Conservation (phyloP, 1,140 invertebrate genomes). For the Vanessa atalanta region DNA sequence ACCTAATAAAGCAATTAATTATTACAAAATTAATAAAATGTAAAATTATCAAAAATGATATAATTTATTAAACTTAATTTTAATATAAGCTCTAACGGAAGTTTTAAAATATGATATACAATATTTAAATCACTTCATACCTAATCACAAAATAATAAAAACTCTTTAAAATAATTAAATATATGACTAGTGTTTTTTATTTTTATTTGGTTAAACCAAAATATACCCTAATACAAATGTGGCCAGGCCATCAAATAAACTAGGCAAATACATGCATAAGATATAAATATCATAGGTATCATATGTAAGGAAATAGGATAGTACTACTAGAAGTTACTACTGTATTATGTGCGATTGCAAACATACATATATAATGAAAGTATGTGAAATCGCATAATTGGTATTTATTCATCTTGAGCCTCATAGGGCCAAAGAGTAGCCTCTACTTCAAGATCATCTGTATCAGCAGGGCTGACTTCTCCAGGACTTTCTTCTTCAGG, state of each 20-base stretch:
- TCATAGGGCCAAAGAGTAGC: constrained; percentile 31
- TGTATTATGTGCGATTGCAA: constrained; percentile 2
- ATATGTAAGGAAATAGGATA: background rate
- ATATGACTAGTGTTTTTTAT: background rate
- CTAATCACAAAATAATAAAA: background rate
- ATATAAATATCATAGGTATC: background rate
- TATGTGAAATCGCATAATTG: background rate
- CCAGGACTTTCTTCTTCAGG: background rate
- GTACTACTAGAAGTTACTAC: background rate
- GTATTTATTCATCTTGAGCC: constrained; percentile 17
- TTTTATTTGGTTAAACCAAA: constrained; percentile 11
- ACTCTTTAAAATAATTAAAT: background rate
- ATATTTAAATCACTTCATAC: background rate
- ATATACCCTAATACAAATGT: background rate
- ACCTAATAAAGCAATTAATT: background rate
- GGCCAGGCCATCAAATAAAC: constrained; percentile 4
- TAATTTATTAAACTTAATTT: background rate
- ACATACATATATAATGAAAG: constrained; percentile 1
- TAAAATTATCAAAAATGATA: background rate
- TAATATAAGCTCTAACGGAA: background rate
- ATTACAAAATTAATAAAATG: background rate
- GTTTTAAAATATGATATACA: background rate
- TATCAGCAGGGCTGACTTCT: constrained; percentile 20
- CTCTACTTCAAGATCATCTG: constrained; percentile 28
- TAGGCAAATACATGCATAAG: background rate